Base-by-base conservation (phyloP, 2,888 invertebrate genomes). In the Peribatodes rhomboidaria region DNA sequence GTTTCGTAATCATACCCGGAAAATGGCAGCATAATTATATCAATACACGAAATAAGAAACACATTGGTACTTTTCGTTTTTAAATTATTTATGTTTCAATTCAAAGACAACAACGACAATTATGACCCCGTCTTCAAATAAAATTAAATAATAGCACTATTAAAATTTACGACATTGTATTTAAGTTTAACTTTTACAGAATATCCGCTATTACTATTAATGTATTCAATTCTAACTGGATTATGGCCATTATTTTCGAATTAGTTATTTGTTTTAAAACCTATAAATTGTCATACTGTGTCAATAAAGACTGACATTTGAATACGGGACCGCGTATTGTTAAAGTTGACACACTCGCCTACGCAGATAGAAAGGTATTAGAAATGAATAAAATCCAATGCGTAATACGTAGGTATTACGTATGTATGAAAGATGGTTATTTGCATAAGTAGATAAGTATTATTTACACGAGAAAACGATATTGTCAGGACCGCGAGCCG, bases 181-280 rank as follows among this genome's bases (percentile, higher is more conserved):
- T 57, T 20, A 4, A 33, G 33, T 63, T 27, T 57, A 20, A 62
- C 37, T 56, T 35, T 47, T 35, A 49, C 22, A 33, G 42, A 54
- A 47, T 39, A 37, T 56, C 50, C 50, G 35, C 37, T 39, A 46
- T 60, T 46, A 18, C 49, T 56, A 54, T 64, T 58, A 59, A 59
- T 64, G 41, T 59, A 64, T 64, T 50, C 59, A 20, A 13, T 20
- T 59, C 47, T 65, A 60, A 60, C 44, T 60, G 60, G 56, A 55
- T 50, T 16, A 7, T 37, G 39, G 22, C 50, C 46, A 56, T 55
- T 65, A 65, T 49, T 55, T 22, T 55, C 49, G 54, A 54, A 59
- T 59, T 41, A 54, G 64, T 50, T 55, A 65, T 56, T 60, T 60
- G 60, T 56, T 60, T 52, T 56, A 42, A 39, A n/a, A 44, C 9